Conservation (phyloP, 2,113 vertebrate genomes). For the Malurus alboscapulatus region DNA sequence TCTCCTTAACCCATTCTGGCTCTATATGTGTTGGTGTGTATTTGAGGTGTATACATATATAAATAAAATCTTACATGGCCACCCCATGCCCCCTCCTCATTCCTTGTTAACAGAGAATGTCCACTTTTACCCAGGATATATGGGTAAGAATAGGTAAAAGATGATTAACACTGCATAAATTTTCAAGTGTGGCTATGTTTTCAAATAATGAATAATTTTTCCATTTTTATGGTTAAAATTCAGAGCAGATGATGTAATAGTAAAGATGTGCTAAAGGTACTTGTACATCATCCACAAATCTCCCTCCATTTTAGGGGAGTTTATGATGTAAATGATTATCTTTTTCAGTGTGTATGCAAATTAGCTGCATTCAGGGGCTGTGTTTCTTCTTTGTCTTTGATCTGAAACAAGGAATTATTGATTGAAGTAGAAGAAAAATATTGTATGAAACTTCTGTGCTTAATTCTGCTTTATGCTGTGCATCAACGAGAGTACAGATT, state of each 20-base stretch:
- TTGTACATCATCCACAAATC: not conserved
- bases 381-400: not conserved
- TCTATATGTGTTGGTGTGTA: not conserved
- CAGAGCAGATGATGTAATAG: not conserved
- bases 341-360: not conserved
- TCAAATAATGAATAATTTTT: not conserved
- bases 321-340: not conserved
- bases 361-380: not conserved
- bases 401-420: not conserved
- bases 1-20: not conserved
- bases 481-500: not conserved
- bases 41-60: not conserved
- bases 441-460: not conserved
- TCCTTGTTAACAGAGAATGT: not conserved
- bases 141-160: not conserved
- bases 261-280: not conserved
- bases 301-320: not conserved
- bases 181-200: not conserved
- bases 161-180: not conserved
- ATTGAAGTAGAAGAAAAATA: not conserved
- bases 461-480: not conserved
- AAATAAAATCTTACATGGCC: not conserved
- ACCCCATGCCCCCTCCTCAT: fast-evolving
- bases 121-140: not conserved
- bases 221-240: not conserved